Evolutionary conservation across 2,888 invertebrate species (phyloP), one percentile per base, ranked within the genome.

Genomic region (Parthenolecanium corni): DNA sequence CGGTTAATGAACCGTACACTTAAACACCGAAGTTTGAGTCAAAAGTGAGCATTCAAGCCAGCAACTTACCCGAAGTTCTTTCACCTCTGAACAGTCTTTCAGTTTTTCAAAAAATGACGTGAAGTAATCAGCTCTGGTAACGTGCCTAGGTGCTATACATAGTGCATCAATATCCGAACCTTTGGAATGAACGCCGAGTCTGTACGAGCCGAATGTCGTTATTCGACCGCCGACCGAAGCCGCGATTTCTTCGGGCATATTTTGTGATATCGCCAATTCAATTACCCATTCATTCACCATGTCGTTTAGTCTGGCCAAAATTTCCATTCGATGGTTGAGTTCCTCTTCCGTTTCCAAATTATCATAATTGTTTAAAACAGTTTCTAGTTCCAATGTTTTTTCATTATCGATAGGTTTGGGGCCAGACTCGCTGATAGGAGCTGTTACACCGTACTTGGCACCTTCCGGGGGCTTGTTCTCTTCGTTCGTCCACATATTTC

Each of bases 161-260:
- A 99, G 75, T 0, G 97, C 96, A 78, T 98, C 98, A 70, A 99
- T 98, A 79, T 98, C 98, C 66, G 97, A 97, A 38, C 97, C 97
- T 75, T 89, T 86, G 70, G 93, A 93, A 73, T 96, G 96, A 6
- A 97, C 97, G 69, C 98, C 89, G 69, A 89, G 80, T 68, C 91
- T 79, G 73, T 97, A 98, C 63, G 97, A 97, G 51, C 98, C 98
- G 75, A 98, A 99, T n/a, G 97, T 98, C 73, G 93, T 98, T 66
- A 98, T 93, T 77, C 96, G 96, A 3, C 98, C 98, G 21, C 97
- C 96, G 64, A 96, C 88, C 68, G 84, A 84, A 62, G 92, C 91
- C 1, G 92, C 90, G 1, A 91, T 84, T 68, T 83, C 86, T 64
- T 85, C 84, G 5, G 97, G 95, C 84, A 97, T 90, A 74, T 94